These are phyloP conservation scores for Meta bourneti DNA, from an alignment of 2,888 invertebrate genomes.

Conservation along the genomic window DNA sequence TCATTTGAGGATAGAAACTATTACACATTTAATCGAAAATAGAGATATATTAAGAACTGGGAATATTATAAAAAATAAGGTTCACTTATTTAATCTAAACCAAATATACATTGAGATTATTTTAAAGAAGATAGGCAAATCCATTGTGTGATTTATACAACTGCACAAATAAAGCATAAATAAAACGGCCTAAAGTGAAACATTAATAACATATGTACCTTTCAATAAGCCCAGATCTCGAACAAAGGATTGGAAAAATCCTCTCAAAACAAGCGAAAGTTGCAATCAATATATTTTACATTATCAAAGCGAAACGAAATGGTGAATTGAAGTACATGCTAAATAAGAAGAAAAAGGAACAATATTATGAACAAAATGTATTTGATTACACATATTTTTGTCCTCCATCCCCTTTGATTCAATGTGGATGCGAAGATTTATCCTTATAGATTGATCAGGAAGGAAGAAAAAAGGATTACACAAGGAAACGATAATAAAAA, in stretches of 20 bases:
- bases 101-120: neutral
- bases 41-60: no score
- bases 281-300: neutral
- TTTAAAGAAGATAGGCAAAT: neutral
- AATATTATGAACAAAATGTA: conserved; percentile 22
- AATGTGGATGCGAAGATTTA: neutral
- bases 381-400: conserved; percentile 12
- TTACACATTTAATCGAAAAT: no score
- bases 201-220: neutral
- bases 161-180: neutral
- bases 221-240: neutral
- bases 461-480: conserved; percentile 23
- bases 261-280: neutral
- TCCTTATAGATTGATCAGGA: conserved; percentile 16
- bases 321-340: neutral
- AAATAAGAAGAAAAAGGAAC: neutral
- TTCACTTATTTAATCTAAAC: no score
- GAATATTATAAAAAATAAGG: no score
- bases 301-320: neutral
- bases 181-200: neutral
- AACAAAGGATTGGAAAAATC: neutral
- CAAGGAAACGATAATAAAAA: neutral
- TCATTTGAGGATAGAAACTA: no score
- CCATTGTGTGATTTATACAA: neutral
- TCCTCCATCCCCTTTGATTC: neutral